Percentiles rank a stretch among this genome's conserved stretches.
Evolutionary conservation across 2,113 vertebrate species (phyloP).

Genomic region (Channa argus): DNA sequence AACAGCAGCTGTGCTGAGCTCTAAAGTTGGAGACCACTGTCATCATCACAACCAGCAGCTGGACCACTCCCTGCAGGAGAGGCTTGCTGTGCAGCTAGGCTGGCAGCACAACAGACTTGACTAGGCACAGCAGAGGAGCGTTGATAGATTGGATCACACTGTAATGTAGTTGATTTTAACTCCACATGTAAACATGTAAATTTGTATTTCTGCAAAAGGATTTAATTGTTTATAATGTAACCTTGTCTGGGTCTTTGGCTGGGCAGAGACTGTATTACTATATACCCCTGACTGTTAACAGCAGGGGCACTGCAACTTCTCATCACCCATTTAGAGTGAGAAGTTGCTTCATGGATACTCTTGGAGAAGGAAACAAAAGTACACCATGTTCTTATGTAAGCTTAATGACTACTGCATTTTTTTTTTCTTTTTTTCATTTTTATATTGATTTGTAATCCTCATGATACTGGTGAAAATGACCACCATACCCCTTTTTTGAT

Average conservation of each 20-base stretch:
- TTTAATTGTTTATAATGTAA: conserved; percentile 81
- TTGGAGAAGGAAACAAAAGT: conserved; percentile 71
- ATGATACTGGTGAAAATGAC: conserved; percentile 68
- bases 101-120: conserved; percentile 43
- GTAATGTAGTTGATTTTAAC: conserved; percentile 82
- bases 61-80: conserved; percentile 43
- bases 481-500: conserved; percentile 67
- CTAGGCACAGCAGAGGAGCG: conserved; percentile 54
- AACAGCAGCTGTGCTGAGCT: conserved; percentile 43
- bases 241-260: conserved; percentile 73
- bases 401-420: conserved; percentile 79
- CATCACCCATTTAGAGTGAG: conserved; percentile 70
- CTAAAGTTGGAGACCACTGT: conserved; percentile 26
- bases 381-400: conserved; percentile 77
- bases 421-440: conserved; percentile 23
- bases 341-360: conserved; percentile 68
- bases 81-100: conserved; percentile 34
- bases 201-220: conserved; percentile 82
- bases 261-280: conserved; percentile 70
- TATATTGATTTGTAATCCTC: conserved; percentile 62
- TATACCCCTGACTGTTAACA: conserved; percentile 71
- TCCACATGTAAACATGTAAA: conserved; percentile 82
- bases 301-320: conserved; percentile 70
- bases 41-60: conserved; percentile 53
- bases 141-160: conserved; percentile 75